Evolutionary conservation across 2,113 vertebrate genomes (phyloP), one percentile per base, ranked within the genome.

Genomic region (Stomatorhinus ivindoensis): DNA sequence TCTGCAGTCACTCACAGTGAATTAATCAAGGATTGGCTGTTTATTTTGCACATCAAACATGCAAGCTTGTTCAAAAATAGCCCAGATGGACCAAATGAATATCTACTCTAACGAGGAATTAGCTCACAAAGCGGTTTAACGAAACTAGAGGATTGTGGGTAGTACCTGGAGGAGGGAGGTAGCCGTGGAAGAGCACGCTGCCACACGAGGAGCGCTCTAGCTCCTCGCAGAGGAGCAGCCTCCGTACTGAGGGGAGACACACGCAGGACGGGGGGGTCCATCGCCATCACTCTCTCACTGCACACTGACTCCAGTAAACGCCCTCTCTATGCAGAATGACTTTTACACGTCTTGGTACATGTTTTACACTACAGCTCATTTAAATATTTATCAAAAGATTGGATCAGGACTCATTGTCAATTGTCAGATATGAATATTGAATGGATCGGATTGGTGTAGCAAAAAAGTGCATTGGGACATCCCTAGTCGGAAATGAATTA

Each of bases 141-240:
- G 2, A 35, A 48, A 76, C 17, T 11, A 9, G 53, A 8, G n/a
- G 2, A 17, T 48, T 83, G 50, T 17, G 35, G 4, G 47, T 17
- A 89, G 88, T 93, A 96, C 98, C 98, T 96, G 98, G 98, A 50
- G 98, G 98, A 11, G 98, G 98, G 90, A 99, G 93, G 93, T 99
- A 99, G 53, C 98, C 98, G 7, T 99, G 98, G 91, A 99, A 99
- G 39, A 99, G 97, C 89, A 99, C 98, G 3, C 98, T 99, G 90
- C 98, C 98, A 90, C 98, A 99, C 0, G 98, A 99, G 0, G 98
- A 99, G 27, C 98, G 96, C 90, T 99, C 98, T 93, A 99, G 94
- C 90, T 99, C 98, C 93, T 99, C 98, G 94, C 98, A 99, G 0
- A 99, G 92, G 83, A 98, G 95, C 89, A 99, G 94, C 90, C 98